Percentiles rank a stretch among this genome's conserved stretches.
phyloP scores from a whole-genome alignment of 2,797 vertebrate genomes.

The Glossophaga mutica region DNA sequence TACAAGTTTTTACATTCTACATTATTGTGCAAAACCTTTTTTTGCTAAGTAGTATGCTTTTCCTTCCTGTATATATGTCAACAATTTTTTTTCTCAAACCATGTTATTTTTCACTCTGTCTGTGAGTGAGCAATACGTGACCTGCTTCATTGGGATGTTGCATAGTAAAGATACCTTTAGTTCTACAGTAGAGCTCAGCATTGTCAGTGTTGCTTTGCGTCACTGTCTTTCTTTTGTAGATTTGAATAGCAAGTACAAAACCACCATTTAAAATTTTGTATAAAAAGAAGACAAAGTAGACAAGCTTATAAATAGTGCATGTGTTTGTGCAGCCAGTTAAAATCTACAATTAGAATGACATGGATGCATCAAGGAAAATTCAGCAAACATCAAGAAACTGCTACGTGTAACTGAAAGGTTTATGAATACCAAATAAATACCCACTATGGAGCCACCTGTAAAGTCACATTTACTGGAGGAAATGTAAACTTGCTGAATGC shows the following conservation, averaged over 20 bases:
- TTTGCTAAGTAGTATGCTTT: neutral
- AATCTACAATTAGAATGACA: slow-evolving; percentile 43
- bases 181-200: neutral
- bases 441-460: neutral
- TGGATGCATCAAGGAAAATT: neutral
- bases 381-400: neutral
- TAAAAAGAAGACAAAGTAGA: neutral
- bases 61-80: neutral
- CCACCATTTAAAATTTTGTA: neutral
- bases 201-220: neutral
- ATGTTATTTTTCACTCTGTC: neutral
- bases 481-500: slow-evolving; percentile 38
- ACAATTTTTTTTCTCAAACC: neutral
- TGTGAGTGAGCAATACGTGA: neutral
- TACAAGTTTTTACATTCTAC: neutral
- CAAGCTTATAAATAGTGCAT: neutral
- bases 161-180: neutral
- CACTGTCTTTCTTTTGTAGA: neutral
- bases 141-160: neutral
- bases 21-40: neutral
- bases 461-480: slow-evolving; percentile 29
- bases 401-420: slow-evolving; percentile 15
- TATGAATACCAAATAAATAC: slow-evolving; percentile 36
- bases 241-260: slow-evolving; percentile 44
- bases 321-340: neutral